phyloP scores from a whole-genome alignment of 2,113 vertebrate species.

The Petaurus breviceps region DNA sequence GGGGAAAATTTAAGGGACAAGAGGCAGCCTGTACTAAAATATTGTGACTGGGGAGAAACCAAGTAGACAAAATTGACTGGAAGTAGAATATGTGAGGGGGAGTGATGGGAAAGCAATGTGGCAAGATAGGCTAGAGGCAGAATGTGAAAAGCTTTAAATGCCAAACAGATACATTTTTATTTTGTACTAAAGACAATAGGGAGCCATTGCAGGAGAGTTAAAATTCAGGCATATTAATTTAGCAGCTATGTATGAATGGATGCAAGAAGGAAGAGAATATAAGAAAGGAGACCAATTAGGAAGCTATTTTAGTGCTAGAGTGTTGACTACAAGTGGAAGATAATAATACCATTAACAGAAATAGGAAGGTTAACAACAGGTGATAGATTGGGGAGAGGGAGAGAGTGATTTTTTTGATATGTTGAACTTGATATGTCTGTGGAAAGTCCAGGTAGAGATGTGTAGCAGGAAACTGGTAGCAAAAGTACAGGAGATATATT shows the following conservation, averaged over 20 bases:
- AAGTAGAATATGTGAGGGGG: not conserved
- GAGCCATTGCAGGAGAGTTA: not conserved
- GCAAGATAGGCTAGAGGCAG: not conserved
- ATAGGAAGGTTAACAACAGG: not conserved
- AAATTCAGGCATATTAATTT: not conserved
- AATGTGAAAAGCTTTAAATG: not conserved
- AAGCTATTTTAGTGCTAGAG: not conserved
- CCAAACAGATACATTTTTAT: not conserved
- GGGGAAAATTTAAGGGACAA: not conserved
- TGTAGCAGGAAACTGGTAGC: not conserved
- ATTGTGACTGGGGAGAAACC: not conserved
- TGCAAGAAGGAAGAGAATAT: not conserved
- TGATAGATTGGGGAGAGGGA: not conserved
- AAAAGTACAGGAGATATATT: not conserved
- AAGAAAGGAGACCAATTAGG: not conserved
- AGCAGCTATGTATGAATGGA: not conserved
- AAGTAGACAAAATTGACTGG: not conserved
- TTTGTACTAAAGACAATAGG: not conserved
- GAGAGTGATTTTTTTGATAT: not conserved
- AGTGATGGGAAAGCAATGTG: not conserved
- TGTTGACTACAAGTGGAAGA: not conserved
- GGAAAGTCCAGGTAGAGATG: not conserved
- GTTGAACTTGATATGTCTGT: not conserved
- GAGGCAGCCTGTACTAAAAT: not conserved
- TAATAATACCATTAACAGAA: not conserved